Evolutionary conservation across 2,888 invertebrate genomes (phyloP), one percentile per base, ranked within the genome.

Genomic region (Protophormia terraenovae): DNA sequence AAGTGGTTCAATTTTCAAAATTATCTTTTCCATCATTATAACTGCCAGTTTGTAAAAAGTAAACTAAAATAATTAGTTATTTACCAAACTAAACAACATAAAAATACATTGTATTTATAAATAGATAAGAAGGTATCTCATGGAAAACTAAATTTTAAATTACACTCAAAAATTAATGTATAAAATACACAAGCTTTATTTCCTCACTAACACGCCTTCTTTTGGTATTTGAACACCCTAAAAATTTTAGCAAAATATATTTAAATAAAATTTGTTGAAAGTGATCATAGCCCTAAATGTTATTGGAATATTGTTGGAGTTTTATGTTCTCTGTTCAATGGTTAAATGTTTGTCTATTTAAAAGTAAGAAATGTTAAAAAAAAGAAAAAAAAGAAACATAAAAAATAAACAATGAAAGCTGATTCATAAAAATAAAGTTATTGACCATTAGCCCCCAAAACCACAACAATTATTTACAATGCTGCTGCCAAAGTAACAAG

Each of bases 361-460:
- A n/a, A 62, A 22, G 6, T 24, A 47, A 47, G 3, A 50, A 8
- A 50, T 50, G 6, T 10, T 22, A 5, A 22, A 35, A 22, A 62
- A 8, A 62, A 62, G 14, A 38, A 24, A 5, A 1, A 32, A 29
- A 41, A 67, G 32, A 14, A 19, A 10, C 24, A 19, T 27, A 64
- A 45, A 47, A 45, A 29, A 10, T 66, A 12, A 64, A 62, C 55
- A 76, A 82, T 38, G 47, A 72, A 83, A 73, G 66, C 73, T 83
- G 77, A 83, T 32, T 83, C 83, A 78, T 77, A 53, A 53, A 29
- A 27, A 67, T 19, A 64, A 66, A 35, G 71, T 50, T 83, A 60
- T 58, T 72, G 73, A 62, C 82, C 71, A 71, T 47, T 71, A 72
- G 53, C 7, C 60, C 16, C 73, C 16, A 5, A 64, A 41, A 27